These are phyloP conservation scores for Xylocopa sonorina DNA, from an alignment of 1,140 invertebrate species.

Conservation along the genomic window DNA sequence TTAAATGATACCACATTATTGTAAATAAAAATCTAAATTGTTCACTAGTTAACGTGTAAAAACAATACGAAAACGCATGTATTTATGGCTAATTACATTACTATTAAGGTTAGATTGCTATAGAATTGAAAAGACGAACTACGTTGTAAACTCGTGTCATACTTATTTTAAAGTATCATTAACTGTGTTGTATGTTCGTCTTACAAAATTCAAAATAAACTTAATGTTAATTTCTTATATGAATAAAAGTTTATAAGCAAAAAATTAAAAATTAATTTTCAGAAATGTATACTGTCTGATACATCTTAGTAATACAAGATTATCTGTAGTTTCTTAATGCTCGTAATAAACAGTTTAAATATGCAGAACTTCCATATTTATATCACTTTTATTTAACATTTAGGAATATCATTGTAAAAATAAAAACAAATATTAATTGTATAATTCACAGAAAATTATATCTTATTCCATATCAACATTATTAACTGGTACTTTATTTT, in stretches of 20 bases:
- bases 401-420: no score
- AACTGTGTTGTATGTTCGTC: neutral
- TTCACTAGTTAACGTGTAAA: neutral
- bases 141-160: neutral
- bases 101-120: slow-evolving; percentile 8
- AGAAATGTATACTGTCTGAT: neutral
- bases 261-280: neutral
- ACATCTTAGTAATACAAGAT: neutral
- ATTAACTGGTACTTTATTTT: neutral
- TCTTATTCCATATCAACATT: neutral
- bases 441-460: slow-evolving; percentile 12
- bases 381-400: no score
- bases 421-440: neutral
- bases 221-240: neutral
- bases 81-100: neutral
- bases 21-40: slow-evolving; percentile 6
- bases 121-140: neutral
- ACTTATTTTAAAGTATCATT: neutral
- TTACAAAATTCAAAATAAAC: neutral
- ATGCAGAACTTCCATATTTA: no score
- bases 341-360: no score
- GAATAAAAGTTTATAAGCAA: no score
- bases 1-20: slow-evolving; percentile 62
- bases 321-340: no score
- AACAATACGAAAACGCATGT: neutral